phyloP scores from a whole-genome alignment of 2,888 invertebrate genomes.

The Caenorhabditis imperialis region DNA sequence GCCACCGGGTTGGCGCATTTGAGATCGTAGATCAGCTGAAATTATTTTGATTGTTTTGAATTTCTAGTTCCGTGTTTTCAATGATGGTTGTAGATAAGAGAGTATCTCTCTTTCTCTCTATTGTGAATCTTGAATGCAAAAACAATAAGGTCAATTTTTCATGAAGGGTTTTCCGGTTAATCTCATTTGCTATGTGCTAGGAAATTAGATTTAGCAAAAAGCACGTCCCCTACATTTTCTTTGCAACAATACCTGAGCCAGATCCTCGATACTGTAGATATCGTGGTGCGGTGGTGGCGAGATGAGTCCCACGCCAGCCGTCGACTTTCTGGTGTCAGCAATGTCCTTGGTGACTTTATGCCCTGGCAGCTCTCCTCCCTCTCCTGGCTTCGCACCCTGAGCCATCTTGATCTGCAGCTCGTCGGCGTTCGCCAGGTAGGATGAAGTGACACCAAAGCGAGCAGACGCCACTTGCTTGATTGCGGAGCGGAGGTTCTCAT shows the following conservation, averaged over 20 bases:
- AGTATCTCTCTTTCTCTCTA: neutral
- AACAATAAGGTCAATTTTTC: conserved; percentile 27
- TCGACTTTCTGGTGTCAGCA: conserved; percentile 93
- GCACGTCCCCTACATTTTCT: neutral
- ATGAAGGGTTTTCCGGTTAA: too few species aligned
- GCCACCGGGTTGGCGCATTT: conserved; percentile 97
- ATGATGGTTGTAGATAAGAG: neutral
- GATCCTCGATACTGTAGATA: conserved; percentile 98
- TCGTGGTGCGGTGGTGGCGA: conserved; percentile 99
- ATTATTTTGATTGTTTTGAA: neutral
- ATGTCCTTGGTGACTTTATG: conserved; percentile 92
- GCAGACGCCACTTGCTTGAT: conserved; percentile 98
- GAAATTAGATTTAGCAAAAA: neutral
- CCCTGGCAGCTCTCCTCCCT: conserved; percentile 96
- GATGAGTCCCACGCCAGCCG: conserved; percentile 95
- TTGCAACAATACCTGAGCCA: conserved; percentile 84
- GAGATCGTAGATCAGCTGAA: conserved; percentile 91
- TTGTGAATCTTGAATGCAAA: neutral
- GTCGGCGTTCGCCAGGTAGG: conserved; percentile 96
- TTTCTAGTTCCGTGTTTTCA: neutral
- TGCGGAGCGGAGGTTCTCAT: conserved; percentile 89
- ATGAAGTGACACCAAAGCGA: conserved; percentile 96
- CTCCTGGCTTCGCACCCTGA: conserved; percentile 95
- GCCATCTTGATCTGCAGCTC: conserved; percentile 99
- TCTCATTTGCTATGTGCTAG: too few species aligned